phyloP scores from a whole-genome alignment of 2,797 vertebrate species.

The Eidolon dupreanum region DNA sequence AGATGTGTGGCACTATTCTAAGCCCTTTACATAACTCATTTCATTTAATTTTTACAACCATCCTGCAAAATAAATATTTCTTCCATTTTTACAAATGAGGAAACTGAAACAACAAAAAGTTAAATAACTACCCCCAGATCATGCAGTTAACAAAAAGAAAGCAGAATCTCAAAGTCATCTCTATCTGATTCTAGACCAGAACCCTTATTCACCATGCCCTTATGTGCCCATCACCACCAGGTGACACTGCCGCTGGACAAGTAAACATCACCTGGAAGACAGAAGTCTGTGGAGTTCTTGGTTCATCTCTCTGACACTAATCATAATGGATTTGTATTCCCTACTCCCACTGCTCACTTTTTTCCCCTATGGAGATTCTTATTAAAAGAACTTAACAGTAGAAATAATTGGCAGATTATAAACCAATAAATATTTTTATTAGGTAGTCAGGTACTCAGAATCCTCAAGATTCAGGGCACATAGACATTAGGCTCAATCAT shows the following conservation, averaged over 20 bases:
- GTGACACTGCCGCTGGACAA: background rate
- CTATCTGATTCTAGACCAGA: background rate
- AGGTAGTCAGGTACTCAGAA: background rate
- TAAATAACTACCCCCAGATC: background rate
- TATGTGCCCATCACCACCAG: accelerated
- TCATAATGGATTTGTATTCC: background rate
- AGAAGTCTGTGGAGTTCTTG: background rate
- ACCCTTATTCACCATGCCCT: background rate
- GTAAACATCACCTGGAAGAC: background rate
- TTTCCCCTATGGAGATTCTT: background rate
- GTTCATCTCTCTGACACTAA: background rate
- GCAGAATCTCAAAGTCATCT: background rate
- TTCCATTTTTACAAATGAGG: background rate
- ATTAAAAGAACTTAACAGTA: background rate
- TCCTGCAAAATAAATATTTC: background rate
- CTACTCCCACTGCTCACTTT: background rate
- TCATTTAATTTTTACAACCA: background rate
- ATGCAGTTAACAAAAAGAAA: background rate
- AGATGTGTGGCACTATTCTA: background rate
- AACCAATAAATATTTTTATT: background rate
- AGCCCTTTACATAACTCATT: background rate
- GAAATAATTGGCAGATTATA: background rate
- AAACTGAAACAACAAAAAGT: background rate
- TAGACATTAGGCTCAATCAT: background rate
- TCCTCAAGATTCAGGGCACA: background rate